A percentile compares a stretch with the other conserved stretches of the same genome.
Evolutionary conservation across 2,797 vertebrate genomes (phyloP).

Genomic region (Onychomys arenicola): DNA sequence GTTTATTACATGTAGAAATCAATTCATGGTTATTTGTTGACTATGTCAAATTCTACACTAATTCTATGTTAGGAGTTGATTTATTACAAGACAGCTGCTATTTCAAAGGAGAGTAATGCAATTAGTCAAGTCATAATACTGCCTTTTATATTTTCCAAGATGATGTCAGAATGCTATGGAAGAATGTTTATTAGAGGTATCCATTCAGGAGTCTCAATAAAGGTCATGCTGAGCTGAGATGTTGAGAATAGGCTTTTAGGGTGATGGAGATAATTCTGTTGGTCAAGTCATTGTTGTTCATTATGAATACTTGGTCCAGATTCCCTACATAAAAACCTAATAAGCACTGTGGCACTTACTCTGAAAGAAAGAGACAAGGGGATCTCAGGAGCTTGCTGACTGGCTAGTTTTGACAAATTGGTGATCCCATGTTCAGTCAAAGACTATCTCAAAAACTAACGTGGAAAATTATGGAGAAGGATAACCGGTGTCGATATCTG

Average conservation of each 20-base stretch:
- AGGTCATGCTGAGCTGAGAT: background rate
- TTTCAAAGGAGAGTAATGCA: background rate
- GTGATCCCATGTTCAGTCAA: background rate
- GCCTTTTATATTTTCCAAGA: background rate
- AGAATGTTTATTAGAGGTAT: background rate
- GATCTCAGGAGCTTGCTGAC: background rate
- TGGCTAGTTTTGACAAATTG: background rate
- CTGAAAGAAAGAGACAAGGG: background rate
- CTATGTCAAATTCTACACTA: background rate
- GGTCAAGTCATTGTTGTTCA: background rate
- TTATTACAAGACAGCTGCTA: background rate
- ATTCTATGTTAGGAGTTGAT: background rate
- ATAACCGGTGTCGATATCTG: too few species aligned
- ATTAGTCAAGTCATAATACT: background rate
- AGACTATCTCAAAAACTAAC: background rate
- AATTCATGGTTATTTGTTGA: background rate
- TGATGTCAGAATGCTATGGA: background rate
- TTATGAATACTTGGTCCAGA: background rate
- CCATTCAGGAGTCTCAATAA: background rate
- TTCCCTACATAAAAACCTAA: too few species aligned
- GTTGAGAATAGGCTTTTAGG: background rate
- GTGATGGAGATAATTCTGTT: accelerated
- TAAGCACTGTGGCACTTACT: background rate
- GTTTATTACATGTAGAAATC: background rate
- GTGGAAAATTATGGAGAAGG: background rate